These are phyloP conservation scores for Pyrocephalus nanus DNA, from an alignment of 2,797 vertebrate species.

Conservation along the genomic window DNA sequence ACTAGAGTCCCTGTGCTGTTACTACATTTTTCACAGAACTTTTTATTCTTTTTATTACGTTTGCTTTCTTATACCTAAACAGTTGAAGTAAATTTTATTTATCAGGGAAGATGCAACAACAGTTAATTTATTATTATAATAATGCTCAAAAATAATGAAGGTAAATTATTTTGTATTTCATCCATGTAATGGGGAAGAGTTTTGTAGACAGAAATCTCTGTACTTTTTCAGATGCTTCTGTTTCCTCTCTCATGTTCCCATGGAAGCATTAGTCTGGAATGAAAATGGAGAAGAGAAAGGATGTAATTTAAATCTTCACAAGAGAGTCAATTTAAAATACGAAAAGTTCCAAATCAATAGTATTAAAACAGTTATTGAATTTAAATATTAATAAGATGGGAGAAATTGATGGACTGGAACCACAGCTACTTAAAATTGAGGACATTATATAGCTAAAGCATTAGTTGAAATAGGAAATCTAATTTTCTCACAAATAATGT, in stretches of 20 bases:
- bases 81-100: neutral
- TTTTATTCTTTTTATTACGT: neutral
- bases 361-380: constrained; percentile 68
- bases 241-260: constrained; percentile 13
- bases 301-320: constrained; percentile 45
- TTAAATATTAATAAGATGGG: constrained; percentile 71
- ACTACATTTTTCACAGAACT: neutral
- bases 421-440: constrained; percentile 36
- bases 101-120: neutral
- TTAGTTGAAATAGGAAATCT: constrained; percentile 59
- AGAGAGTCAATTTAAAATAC: constrained; percentile 52
- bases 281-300: constrained; percentile 22
- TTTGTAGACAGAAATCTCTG: neutral
- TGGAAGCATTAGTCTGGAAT: constrained; percentile 7
- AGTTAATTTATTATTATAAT: neutral
- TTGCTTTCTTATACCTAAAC: neutral
- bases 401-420: constrained; percentile 54
- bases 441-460: constrained; percentile 25
- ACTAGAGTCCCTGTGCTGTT: neutral
- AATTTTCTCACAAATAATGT: constrained; percentile 55
- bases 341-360: constrained; percentile 55
- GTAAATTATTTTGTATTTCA: neutral
- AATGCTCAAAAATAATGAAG: neutral
- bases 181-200: neutral
- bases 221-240: neutral